phyloP scores from a whole-genome alignment of 2,888 invertebrate genomes.

The Cheilosia vernalis region DNA sequence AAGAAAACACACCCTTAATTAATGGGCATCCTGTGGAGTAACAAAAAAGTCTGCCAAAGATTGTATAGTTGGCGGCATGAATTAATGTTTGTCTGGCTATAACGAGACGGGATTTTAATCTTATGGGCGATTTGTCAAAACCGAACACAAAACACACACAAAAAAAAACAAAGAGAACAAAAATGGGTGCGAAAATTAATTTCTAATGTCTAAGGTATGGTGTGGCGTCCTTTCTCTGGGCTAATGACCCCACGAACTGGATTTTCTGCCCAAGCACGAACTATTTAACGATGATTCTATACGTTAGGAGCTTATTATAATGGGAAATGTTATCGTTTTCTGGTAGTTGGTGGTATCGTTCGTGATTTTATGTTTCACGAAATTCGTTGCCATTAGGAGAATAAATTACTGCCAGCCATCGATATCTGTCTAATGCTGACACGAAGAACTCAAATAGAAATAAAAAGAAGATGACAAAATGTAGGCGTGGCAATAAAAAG shows the following conservation, averaged over 20 bases:
- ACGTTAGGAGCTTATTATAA: background rate
- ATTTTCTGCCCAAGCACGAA: background rate
- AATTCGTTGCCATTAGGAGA: no score
- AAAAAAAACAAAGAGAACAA: no score
- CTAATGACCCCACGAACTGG: background rate
- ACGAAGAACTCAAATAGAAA: no score
- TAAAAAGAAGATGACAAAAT: no score
- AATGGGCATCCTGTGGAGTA: conserved; percentile 24
- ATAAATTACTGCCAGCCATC: no score
- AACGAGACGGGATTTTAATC: conserved; percentile 16
- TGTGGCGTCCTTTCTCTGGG: background rate
- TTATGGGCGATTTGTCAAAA: conserved; percentile 18
- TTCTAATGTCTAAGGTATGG: background rate
- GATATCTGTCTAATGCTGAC: no score
- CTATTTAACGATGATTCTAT: background rate
- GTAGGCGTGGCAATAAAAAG: no score
- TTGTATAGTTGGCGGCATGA: conserved; percentile 15
- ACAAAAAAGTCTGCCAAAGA: conserved; percentile 1
- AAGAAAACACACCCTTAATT: conserved; percentile 33
- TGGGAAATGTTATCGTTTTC: background rate
- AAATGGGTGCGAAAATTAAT: conserved; percentile 23
- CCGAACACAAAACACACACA: background rate
- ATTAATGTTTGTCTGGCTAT: conserved; percentile 37
- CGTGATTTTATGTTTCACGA: no score
- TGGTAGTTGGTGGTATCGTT: background rate